Evolutionary conservation across 2,888 invertebrate species (phyloP), one percentile per base, ranked within the genome.

Genomic region (Epicampocera succincta): DNA sequence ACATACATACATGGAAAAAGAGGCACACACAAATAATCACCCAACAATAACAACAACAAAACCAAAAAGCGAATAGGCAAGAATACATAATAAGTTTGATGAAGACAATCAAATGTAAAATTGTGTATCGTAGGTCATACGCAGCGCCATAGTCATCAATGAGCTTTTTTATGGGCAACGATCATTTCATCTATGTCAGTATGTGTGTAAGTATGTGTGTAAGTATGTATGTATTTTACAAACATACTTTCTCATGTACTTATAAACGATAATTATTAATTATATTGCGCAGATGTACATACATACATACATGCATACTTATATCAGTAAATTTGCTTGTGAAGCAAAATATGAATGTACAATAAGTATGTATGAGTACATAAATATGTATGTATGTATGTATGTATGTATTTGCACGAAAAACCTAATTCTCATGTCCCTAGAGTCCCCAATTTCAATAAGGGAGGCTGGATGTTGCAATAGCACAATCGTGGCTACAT

Each of bases 51-150:
- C n/a, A 9, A 33, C 8, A 13, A 17, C 19, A 17, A 29, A 38
- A 48, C 25, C 46, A 60, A 54, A 19, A 29, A 11, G 9, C 19
- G 38, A 19, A 21, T 19, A 40, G 21, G 17, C 38, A 52, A 17
- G 25, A 25, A 25, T 25, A 11, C 17, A 17, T n/a, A 54, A 40
- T 38, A 50, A 65, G 33, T 46, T 69, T 3, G 1, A 15, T 54
- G 25, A 61, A 66, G 40, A 44, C 46, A 65, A 54, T 74, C 58
- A 44, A 71, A 77, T 78, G 56, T 71, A 81, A 81, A 77, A 74
- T 58, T 60, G 50, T 78, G 74, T 82, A 82, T 60, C 77, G 82
- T 82, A 82, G 82, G 82, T 78, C 82, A 78, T 74, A 82, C 78
- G 78, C 73, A 21, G n/a, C 15, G 25, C 15, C 42, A 60, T 17